Base-by-base conservation (phyloP, 1,140 invertebrate genomes). In the Penaeus indicus region DNA sequence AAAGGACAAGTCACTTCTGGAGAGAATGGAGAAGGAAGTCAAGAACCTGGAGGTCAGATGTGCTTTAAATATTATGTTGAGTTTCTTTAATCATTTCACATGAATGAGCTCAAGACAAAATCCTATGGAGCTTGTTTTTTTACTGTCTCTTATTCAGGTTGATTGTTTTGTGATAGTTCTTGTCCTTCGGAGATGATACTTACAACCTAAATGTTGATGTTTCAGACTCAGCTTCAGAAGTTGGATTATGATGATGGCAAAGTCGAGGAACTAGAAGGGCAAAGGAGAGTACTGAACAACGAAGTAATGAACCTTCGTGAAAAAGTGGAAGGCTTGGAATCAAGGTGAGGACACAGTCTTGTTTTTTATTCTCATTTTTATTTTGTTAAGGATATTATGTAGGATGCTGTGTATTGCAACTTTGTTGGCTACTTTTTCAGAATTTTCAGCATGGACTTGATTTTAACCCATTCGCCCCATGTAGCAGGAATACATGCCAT, bases 221-320 rank as follows among this genome's bases (percentile, higher is more conserved):
- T 84, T 90, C 90, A 94, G 94, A 93, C 93, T 90, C 93, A 94
- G 85, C 91, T 96, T 63, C 93, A 92, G 60, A 95, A 94, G 89
- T 90, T 96, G 47, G 94, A 95, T 83, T 97, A 96, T 92, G 94
- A 96, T 91, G 95, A 96, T 91, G 95, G 95, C 7, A 93, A 93
- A 81, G 93, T 95, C 84, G 94, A 95, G 89, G 92, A 93, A 75
- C 92, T 97, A 19, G 92, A 94, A 90, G 92, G 94, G 38, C 92
- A 94, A 54, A 94, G 93, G 61, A 92, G 94, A 22, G 84, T 91
- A 0, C 93, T 97, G 21, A 92, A 91, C 8, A 92, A 92, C 61
- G 94, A 96, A 84, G 94, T 95, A 22, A 92, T 93, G 60, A 90
- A 85, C 25, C 91, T 95, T 22, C 93, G 93, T 69, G 95, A 95